A percentile compares a stretch with the other conserved stretches of the same genome.
phyloP scores from a whole-genome alignment of 2,888 invertebrate genomes.

The Macrosoma leucophasiata region DNA sequence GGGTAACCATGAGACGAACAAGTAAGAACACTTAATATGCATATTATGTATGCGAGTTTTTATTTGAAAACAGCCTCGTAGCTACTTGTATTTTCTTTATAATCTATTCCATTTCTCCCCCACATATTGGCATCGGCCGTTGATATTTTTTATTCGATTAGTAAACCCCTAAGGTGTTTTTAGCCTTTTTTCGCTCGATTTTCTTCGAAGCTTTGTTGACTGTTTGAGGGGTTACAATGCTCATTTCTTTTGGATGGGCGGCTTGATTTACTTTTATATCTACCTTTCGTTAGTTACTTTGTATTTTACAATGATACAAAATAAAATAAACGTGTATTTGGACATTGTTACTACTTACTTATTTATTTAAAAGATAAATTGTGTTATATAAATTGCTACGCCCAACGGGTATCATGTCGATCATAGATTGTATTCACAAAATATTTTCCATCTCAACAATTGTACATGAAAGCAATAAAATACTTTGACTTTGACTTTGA shows the following conservation, averaged over 20 bases:
- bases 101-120: slow-evolving; percentile 74
- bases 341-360: slow-evolving; percentile 24
- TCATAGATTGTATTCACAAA: too few species aligned
- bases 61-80: slow-evolving; percentile 65
- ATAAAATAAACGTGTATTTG: background rate
- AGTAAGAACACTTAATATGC: too few species aligned
- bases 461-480: too few species aligned
- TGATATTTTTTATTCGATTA: slow-evolving; percentile 79
- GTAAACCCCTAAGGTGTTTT: slow-evolving; percentile 78
- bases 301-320: too few species aligned
- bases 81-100: slow-evolving; percentile 74
- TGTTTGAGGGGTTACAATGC: slow-evolving; percentile 68
- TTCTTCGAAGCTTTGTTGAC: slow-evolving; percentile 76
- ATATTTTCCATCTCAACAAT: too few species aligned
- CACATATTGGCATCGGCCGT: slow-evolving; percentile 74
- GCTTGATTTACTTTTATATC: slow-evolving; percentile 61
- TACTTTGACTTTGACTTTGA: too few species aligned
- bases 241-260: slow-evolving; percentile 73
- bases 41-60: slow-evolving; percentile 56
- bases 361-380: too few species aligned
- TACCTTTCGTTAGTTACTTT: too few species aligned
- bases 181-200: slow-evolving; percentile 77
- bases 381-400: too few species aligned
- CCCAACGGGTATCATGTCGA: too few species aligned
- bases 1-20: too few species aligned